Evolutionary conservation across 2,888 invertebrate species (phyloP), one percentile per base, ranked within the genome.

Genomic region (Drosophila yooni): DNA sequence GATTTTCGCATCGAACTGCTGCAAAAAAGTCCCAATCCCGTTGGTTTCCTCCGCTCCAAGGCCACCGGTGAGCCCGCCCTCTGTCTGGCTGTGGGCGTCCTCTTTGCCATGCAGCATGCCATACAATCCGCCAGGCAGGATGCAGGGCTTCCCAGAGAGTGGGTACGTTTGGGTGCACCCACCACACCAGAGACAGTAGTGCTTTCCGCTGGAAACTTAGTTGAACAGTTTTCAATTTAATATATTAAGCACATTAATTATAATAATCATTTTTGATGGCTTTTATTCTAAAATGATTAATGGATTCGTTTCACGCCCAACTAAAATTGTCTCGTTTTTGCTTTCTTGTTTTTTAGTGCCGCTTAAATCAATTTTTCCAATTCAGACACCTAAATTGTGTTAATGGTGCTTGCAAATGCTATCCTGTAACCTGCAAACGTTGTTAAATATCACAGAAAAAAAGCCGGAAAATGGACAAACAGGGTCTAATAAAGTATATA

Each of bases 21-120:
- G 29, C 95, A 95, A 76, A 83, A 83, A 43, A 83, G 33, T 61
- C 88, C 88, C 11, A 83, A 96, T 91, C 94, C 94, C 0, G 89
- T 93, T 13, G 96, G 96, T 11, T 95, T 96, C 5, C 92, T 97
- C 69, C 94, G 96, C 60, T 96, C 96, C 0, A 97, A 97, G 94
- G 95, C 95, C 1, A 94, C 95, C 4, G 95, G 95, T 1, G 96
- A 96, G 85, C 95, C 95, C 29, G 94, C 95, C 0, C 83, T 95
- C 0, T 95, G 94, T 73, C 88, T 95, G 51, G 92, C 95, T 0
- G 92, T 94, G 1, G 94, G 94, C 0, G 92, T 95, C 0, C 94
- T 95, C 0, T 94, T 96, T 72, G 96, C 96, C 0, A 92, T 97
- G 13, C 94, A 96, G 10, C 94, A 96, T 76, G 96, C 97, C 0